Evolutionary conservation across 2,113 vertebrate species (phyloP).

Genomic region (Montifringilla adamsi): DNA sequence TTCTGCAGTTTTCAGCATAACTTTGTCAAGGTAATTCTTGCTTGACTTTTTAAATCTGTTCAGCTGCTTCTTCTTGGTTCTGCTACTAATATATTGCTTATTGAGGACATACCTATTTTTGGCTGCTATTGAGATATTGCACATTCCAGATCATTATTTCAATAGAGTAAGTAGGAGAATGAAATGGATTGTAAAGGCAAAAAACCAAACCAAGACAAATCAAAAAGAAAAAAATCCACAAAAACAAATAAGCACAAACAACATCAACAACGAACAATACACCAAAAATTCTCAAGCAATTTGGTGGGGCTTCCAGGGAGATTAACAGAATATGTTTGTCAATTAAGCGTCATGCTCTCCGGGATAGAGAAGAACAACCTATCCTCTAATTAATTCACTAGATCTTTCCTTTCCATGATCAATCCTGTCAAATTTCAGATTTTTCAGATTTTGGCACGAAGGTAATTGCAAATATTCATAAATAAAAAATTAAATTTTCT

Average conservation of each 20-base stretch:
- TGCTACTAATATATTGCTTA: neutral
- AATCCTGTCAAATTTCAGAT: neutral
- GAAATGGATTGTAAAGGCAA: neutral
- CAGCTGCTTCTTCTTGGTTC: neutral
- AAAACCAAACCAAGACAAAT: neutral
- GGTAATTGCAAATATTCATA: neutral
- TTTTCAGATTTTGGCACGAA: neutral
- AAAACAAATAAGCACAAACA: neutral
- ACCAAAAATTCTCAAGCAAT: neutral
- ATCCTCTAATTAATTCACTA: neutral
- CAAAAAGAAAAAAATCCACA: neutral
- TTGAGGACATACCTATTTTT: neutral
- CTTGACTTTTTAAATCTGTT: neutral
- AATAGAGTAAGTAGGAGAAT: neutral
- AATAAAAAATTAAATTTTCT: neutral
- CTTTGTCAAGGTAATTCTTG: neutral
- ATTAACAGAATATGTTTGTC: neutral
- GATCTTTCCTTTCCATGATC: neutral
- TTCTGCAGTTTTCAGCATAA: neutral
- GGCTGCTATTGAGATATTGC: neutral
- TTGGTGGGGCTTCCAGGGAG: neutral
- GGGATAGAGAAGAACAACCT: neutral
- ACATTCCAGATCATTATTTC: neutral
- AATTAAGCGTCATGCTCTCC: neutral
- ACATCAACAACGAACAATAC: neutral